Evolutionary conservation across 2,113 vertebrate genomes (phyloP).

Genomic region (Clinocottus analis): DNA sequence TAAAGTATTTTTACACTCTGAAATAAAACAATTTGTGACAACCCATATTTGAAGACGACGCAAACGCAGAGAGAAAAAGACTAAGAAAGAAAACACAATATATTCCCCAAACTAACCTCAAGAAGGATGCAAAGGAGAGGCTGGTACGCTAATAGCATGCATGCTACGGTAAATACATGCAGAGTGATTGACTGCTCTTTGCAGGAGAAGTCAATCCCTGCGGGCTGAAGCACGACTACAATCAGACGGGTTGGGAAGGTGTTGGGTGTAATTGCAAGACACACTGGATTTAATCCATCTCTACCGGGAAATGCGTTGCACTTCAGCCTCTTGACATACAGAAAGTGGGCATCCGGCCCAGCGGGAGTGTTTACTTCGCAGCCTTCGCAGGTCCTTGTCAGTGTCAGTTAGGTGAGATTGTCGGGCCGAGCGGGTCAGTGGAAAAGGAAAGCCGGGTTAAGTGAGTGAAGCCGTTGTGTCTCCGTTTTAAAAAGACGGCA

Average conservation of each 20-base stretch:
- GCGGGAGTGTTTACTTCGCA: conserved; percentile 25
- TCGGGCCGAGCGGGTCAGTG: conserved; percentile 8
- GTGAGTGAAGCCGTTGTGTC: not conserved
- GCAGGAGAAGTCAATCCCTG: not conserved
- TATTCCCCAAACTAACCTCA: not conserved
- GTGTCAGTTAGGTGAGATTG: conserved; percentile 30
- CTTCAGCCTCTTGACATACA: conserved; percentile 8
- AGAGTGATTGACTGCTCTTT: not conserved
- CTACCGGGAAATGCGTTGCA: conserved; percentile 12
- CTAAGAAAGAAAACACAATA: not conserved
- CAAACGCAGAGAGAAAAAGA: not conserved
- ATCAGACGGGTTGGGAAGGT: not conserved
- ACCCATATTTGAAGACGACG: not conserved
- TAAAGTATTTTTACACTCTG: not conserved
- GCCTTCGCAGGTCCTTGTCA: conserved; percentile 41
- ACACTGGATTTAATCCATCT: conserved; percentile 16
- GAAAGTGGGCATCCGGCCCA: conserved; percentile 23
- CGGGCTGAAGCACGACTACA: conserved; percentile 5
- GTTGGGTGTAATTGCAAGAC: conserved; percentile 1
- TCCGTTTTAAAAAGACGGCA: not conserved
- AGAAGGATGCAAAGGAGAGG: not conserved
- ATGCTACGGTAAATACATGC: not conserved
- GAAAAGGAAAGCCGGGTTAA: conserved; percentile 16
- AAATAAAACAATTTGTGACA: conserved; percentile 4
- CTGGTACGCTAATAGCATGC: not conserved